Evolutionary conservation across 2,797 vertebrate species (phyloP).

Genomic region (Florisuga fusca): DNA sequence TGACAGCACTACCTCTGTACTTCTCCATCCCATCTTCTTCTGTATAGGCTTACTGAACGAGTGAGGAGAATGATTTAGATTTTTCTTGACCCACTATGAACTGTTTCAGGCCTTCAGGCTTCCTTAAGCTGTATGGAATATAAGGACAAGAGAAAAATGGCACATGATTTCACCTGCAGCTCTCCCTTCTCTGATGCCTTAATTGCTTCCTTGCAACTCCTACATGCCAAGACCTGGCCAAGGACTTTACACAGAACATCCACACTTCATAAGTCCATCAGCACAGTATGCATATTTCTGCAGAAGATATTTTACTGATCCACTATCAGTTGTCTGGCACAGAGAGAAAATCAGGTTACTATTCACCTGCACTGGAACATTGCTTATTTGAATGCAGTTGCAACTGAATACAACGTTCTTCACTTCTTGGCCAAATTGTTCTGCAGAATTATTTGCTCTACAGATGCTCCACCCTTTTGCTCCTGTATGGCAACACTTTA

Average conservation of each 20-base stretch:
- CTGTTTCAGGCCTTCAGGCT: not conserved
- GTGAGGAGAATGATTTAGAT: not conserved
- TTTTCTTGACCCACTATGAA: not conserved
- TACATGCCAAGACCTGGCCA: not conserved
- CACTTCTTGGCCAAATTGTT: conserved; percentile 26
- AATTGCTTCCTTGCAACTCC: not conserved
- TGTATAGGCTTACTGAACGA: not conserved
- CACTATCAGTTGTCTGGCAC: not conserved
- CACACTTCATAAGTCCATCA: not conserved
- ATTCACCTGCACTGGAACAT: not conserved
- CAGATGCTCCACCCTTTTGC: conserved; percentile 32
- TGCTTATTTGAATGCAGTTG: not conserved
- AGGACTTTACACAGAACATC: not conserved
- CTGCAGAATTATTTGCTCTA: conserved; percentile 47
- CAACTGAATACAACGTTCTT: conserved; percentile 1
- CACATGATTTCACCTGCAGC: not conserved
- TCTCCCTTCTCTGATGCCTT: not conserved
- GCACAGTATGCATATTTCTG: not conserved
- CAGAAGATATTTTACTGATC: not conserved
- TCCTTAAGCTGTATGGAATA: not conserved
- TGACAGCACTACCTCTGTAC: not conserved
- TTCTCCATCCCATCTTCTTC: not conserved
- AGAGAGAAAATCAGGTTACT: not conserved
- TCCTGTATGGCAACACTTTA: conserved; percentile 43
- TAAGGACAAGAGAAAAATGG: not conserved